Base-by-base conservation (phyloP, 2,888 invertebrate species). In the Sesamia inferens region DNA sequence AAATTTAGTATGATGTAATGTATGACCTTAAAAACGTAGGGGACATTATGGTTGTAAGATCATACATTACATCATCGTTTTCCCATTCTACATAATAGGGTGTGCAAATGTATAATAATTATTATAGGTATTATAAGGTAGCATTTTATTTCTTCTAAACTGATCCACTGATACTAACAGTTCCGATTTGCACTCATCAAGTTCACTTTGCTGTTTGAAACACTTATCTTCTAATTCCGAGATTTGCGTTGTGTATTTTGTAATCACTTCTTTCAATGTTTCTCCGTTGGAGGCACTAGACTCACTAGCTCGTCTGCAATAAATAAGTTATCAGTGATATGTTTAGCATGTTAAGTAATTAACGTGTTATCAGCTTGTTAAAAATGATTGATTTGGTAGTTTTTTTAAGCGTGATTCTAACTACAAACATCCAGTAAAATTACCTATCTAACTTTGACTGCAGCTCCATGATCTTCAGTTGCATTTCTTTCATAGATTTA, bases 211-310 rank as follows among this genome's bases (percentile, higher is more conserved):
- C 64, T 94, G 81, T 83, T 91, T 93, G 81, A 96, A 96, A 85
- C 93, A 94, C 79, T 92, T 92, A 47, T 95, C 94, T 90, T 96
- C 94, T 42, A 95, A 88, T 74, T 94, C 92, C 16, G 91, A 87
- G 55, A 93, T 92, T 90, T 94, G 95, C 42, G 92, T 87, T 7
- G 94, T 91, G 87, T 97, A 96, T 89, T 96, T 96, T 82, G 85
- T 88, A 72, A 90, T 85, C 24, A 90, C 83, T 77, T 93, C 93
- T 80, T 94, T 94, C 16, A 91, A 75, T 63, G 89, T 86, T 76
- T 93, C 93, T 71, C 89, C 85, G 75, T 89, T 90, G 6, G 90
- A 76, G 55, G 84, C 76, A 79, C 86, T 90, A 48, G 87, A 83
- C 66, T 92, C 91, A 84, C 89, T 92, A 59, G 86, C 87, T 85